phyloP scores from a whole-genome alignment of 1,140 invertebrate species.

The Archivesica marissinica region DNA sequence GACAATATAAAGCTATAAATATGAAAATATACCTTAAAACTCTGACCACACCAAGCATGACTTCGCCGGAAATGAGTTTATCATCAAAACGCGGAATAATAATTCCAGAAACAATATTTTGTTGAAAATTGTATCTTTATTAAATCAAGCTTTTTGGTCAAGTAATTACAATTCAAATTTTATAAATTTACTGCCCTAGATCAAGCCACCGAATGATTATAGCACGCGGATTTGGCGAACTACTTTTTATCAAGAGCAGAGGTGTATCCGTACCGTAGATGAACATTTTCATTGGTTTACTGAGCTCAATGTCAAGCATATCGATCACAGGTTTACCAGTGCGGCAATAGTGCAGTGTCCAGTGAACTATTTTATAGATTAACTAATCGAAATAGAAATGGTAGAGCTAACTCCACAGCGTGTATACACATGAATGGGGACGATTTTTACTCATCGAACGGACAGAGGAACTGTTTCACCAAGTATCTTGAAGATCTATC shows the following conservation, averaged over 20 bases:
- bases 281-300: slow-evolving; percentile 5
- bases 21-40: background rate
- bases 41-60: background rate
- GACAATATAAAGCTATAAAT: background rate
- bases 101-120: background rate
- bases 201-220: background rate
- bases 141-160: background rate
- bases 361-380: no score
- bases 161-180: background rate
- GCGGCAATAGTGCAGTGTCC: no score
- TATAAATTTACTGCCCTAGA: background rate
- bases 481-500: no score
- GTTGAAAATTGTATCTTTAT: background rate
- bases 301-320: background rate
- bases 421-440: no score
- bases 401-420: no score
- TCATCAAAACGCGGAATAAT: background rate
- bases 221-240: background rate
- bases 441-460: no score
- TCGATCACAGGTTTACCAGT: no score
- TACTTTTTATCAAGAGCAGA: slow-evolving; percentile 13
- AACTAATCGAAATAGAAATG: no score
- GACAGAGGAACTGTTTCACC: no score
- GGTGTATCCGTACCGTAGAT: background rate
- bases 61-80: background rate